These are phyloP conservation scores for Triplophysa yarkandensis DNA, from an alignment of 2,797 vertebrate species.

Conservation along the genomic window DNA sequence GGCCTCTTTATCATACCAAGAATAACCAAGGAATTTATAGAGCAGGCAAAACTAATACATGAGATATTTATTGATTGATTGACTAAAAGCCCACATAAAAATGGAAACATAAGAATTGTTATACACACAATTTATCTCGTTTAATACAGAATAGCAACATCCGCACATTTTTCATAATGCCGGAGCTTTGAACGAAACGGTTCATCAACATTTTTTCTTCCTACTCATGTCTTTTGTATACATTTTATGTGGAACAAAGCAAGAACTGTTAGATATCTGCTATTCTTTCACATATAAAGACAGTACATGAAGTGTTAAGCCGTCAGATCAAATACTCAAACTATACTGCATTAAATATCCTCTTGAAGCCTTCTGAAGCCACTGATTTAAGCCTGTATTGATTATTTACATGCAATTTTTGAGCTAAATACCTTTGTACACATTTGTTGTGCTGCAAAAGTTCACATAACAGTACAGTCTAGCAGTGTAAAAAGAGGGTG, in stretches of 20 bases:
- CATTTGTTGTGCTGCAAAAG: no score
- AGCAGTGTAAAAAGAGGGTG: no score
- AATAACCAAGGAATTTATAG: conserved; percentile 43
- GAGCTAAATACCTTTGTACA: neutral
- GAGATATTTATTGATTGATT: conserved; percentile 24
- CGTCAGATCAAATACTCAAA: neutral
- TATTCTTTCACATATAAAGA: neutral
- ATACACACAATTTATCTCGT: neutral
- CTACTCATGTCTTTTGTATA: neutral
- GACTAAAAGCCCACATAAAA: neutral
- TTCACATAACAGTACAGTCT: no score
- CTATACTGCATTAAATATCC: no score
- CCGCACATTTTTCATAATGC: neutral
- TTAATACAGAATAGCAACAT: conserved; percentile 4
- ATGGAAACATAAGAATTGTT: neutral
- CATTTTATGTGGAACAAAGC: neutral
- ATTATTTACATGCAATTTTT: neutral
- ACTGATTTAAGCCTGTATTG: neutral
- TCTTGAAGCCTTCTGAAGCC: neutral
- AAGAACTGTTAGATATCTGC: neutral
- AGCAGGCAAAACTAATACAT: conserved; percentile 12
- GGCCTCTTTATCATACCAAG: conserved; percentile 48
- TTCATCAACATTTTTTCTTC: neutral
- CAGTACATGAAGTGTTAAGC: neutral
- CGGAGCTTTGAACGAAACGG: neutral